Conservation (phyloP, 2,113 vertebrate species). For the Hemibagrus wyckioides region DNA sequence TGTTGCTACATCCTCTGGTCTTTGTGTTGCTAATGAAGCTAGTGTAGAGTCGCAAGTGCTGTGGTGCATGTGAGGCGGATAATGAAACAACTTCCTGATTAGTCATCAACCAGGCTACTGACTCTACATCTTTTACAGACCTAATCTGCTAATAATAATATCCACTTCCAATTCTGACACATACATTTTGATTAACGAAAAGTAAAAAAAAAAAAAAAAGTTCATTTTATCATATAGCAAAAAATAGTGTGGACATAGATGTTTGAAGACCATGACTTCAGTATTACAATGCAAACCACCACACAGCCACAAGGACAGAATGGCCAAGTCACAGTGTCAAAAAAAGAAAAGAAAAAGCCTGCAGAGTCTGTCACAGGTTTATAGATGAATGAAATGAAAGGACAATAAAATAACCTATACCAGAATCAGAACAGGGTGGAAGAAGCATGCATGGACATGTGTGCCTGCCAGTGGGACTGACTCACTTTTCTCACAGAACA, state of each 20-base stretch:
- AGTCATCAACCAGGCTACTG: background rate
- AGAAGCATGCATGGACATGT: background rate
- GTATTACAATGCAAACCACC: background rate
- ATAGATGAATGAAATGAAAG: background rate
- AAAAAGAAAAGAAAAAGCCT: background rate
- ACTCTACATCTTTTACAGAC: background rate
- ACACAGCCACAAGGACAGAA: background rate
- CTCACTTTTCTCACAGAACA: background rate
- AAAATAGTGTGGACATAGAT: background rate
- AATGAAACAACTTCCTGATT: background rate
- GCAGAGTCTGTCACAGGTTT: background rate
- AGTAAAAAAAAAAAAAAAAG: background rate
- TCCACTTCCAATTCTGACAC: background rate
- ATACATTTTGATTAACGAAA: background rate
- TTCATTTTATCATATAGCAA: background rate
- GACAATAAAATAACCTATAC: background rate
- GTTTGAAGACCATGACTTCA: background rate
- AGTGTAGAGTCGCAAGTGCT: background rate
- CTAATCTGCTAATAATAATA: too few species aligned
- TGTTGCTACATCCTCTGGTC: background rate
- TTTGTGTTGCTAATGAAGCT: conserved; percentile 13
- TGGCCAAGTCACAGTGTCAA: background rate
- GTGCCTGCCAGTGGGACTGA: background rate
- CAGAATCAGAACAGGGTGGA: background rate
- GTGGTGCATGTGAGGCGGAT: background rate